Evolutionary conservation across 2,797 vertebrate species (phyloP), one percentile per base, ranked within the genome.

Genomic region (Characodon lateralis): DNA sequence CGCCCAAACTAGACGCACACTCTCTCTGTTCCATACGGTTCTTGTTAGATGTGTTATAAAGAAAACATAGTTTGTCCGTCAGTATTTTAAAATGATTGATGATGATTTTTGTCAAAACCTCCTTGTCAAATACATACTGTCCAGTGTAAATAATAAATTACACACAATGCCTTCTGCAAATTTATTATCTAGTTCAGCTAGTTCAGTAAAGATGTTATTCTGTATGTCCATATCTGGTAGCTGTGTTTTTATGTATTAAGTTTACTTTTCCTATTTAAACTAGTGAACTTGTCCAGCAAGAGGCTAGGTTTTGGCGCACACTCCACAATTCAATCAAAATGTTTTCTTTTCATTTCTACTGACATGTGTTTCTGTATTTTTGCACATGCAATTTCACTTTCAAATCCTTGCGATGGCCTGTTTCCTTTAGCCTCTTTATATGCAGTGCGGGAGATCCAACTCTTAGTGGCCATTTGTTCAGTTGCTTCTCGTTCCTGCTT

Each of bases 331-430:
- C 9, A 9, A 14, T 48, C 12, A 26, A 12, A 56, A n/a, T n/a
- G 31, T 59, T 58, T 35, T 35, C 35, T 35, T 3, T 73, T 73
- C 22, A 58, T 58, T 56, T 73, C 24, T 43, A 5, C 71, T 26
- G 51, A 72, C 56, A 72, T 41, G 10, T 56, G 48, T 51, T 56
- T 72, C 13, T 72, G 35, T n/a, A 59, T 58, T 31, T 58, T 59
- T 12, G 13, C 35, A 26, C 72, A 73, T 26, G 35, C 53, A 58
- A 43, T 73, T 24, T 73, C 39, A 24, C 24, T 26, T 73, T 61
- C 14, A 61, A 28, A 61, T 28, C 39, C 41, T 28, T 39, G 28
- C 2, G 28, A 18, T 31, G 26, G 50, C 0, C 16, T 51, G 26
- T 53, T 22, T 18, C 48, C 28, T 53, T 71, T 71, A 71, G 70